Evolutionary conservation across 2,797 vertebrate genomes (phyloP).

Genomic region (Hyperoplus immaculatus): DNA sequence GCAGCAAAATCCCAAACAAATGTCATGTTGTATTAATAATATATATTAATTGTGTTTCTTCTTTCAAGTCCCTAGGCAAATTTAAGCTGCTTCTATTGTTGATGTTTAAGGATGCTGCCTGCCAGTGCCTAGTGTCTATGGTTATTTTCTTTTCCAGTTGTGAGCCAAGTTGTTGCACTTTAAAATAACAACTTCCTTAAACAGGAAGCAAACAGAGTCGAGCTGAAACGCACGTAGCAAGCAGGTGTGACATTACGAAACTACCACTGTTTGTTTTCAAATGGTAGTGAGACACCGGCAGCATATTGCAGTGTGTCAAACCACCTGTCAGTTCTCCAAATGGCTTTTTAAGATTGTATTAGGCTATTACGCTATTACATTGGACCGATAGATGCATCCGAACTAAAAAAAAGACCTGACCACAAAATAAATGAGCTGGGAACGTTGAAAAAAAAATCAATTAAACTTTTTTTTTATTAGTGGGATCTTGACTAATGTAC

Average conservation of each 20-base stretch:
- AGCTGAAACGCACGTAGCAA: not conserved
- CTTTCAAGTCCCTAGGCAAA: too few relatives aligned
- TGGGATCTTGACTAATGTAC: not conserved
- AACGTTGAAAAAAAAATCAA: too few relatives aligned
- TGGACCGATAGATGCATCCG: too few relatives aligned
- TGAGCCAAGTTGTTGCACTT: constrained; percentile 15
- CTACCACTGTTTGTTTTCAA: not conserved
- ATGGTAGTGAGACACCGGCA: not conserved
- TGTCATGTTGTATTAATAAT: too few relatives aligned
- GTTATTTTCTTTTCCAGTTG: not conserved
- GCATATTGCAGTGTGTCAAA: not conserved
- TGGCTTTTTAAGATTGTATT: not conserved
- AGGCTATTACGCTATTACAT: too few relatives aligned
- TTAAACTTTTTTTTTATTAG: not conserved
- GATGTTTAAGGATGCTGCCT: not conserved
- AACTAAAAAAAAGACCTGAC: too few relatives aligned
- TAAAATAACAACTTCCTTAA: constrained; percentile 5
- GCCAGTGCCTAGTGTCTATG: too few relatives aligned
- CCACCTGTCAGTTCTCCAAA: not conserved
- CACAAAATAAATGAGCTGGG: too few relatives aligned
- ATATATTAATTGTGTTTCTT: too few relatives aligned
- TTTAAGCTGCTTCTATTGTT: not conserved
- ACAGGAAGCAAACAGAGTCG: not conserved
- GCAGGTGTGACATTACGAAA: not conserved
- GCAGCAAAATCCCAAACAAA: too few relatives aligned